Conservation (phyloP, 2,797 vertebrate species). For the Austrolebias charrua region DNA sequence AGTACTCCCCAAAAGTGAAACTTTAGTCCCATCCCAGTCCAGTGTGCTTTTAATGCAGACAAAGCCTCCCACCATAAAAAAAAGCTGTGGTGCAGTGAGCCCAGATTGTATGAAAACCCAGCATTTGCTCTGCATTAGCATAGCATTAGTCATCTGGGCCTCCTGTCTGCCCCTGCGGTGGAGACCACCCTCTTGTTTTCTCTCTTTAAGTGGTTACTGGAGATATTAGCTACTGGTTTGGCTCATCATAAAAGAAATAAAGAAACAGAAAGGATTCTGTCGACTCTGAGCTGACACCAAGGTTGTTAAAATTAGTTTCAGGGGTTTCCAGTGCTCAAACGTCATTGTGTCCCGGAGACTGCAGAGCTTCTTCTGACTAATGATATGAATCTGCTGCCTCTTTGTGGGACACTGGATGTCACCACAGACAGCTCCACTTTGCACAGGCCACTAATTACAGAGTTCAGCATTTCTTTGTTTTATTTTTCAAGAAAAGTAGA, state of each 20-base stretch:
- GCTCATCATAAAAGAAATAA: slow-evolving; percentile 48
- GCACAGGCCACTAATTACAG: slow-evolving; percentile 32
- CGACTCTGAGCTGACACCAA: slow-evolving; percentile 12
- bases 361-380: slow-evolving; percentile 14
- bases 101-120: slow-evolving; percentile 26
- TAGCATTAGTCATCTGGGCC: slow-evolving; percentile 51
- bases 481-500: slow-evolving; percentile 25
- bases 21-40: slow-evolving; percentile 29
- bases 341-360: not conserved
- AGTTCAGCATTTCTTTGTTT: slow-evolving; percentile 24
- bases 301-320: slow-evolving; percentile 1
- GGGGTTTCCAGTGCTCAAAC: not conserved
- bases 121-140: slow-evolving; percentile 66
- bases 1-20: slow-evolving; percentile 55
- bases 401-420: not conserved
- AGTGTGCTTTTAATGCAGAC: slow-evolving; percentile 48
- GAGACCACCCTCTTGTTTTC: slow-evolving; percentile 57
- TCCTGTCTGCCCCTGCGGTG: slow-evolving; percentile 20
- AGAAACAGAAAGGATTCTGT: slow-evolving; percentile 7
- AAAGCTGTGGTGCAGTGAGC: slow-evolving; percentile 34
- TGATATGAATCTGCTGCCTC: slow-evolving; percentile 4
- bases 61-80: slow-evolving; percentile 36
- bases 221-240: slow-evolving; percentile 64
- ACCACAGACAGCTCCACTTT: slow-evolving; percentile 28
- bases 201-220: slow-evolving; percentile 55